Evolutionary conservation across 2,113 vertebrate genomes (phyloP).

Genomic region (Phasianus colchicus): DNA sequence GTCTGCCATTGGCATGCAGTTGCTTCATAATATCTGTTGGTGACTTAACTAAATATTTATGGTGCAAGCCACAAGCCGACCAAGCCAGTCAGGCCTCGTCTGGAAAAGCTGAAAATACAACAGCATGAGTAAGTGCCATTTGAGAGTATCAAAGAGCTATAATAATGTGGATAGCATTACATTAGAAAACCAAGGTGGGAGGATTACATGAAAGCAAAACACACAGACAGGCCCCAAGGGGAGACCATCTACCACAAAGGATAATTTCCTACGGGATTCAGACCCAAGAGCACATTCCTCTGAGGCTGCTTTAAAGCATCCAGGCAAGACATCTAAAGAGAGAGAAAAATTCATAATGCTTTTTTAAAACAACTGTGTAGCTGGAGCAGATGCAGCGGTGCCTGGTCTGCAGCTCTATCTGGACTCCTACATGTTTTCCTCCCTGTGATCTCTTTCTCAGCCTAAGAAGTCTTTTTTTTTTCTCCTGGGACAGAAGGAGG

Average conservation of each 20-base stretch:
- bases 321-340: constrained; percentile 65
- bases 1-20: neutral
- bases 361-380: constrained; percentile 39
- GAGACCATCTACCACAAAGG: constrained; percentile 62
- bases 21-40: neutral
- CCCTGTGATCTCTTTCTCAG: constrained; percentile 44
- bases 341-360: constrained; percentile 54
- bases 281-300: constrained; percentile 63
- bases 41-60: constrained; percentile 52
- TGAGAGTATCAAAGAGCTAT: constrained; percentile 64
- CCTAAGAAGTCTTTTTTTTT: neutral
- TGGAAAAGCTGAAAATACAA: constrained; percentile 33
- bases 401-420: constrained; percentile 41
- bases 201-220: constrained; percentile 69
- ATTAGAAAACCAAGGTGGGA: constrained; percentile 66
- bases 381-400: constrained; percentile 37
- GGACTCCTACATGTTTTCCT: constrained; percentile 53
- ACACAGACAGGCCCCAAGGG: constrained; percentile 66
- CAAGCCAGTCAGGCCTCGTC: constrained; percentile 37
- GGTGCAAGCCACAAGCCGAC: constrained; percentile 11
- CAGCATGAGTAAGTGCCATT: constrained; percentile 53
- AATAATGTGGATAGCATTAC: constrained; percentile 63
- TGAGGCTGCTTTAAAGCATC: constrained; percentile 69
- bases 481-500: constrained; percentile 2
- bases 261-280: constrained; percentile 70